Conservation (phyloP, 2,797 vertebrate species). For the Cephalopachus bancanus region DNA sequence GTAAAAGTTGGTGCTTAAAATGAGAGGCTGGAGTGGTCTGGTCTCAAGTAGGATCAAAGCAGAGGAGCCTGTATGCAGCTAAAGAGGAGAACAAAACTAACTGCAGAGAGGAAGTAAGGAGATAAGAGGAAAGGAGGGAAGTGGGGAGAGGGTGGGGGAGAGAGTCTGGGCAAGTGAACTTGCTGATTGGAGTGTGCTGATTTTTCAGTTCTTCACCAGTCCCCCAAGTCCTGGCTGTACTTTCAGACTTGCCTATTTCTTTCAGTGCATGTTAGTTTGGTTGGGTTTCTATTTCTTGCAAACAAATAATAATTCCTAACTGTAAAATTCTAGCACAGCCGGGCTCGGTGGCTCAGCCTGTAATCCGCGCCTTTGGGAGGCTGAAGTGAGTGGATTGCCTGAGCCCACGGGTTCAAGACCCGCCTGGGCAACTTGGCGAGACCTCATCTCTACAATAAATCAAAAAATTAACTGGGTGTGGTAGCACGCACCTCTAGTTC, state of each 20-base stretch:
- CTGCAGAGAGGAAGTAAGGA: background rate
- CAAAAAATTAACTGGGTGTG: too few relatives aligned
- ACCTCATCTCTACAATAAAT: too few relatives aligned
- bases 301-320: slow-evolving; percentile 1
- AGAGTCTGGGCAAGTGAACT: background rate
- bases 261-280: background rate
- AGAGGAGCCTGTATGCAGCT: background rate
- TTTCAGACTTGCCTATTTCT: background rate
- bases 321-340: background rate
- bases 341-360: too few relatives aligned
- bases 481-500: too few relatives aligned
- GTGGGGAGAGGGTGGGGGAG: background rate
- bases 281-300: slow-evolving; percentile 44
- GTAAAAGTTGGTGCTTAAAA: background rate
- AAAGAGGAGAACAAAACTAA: background rate
- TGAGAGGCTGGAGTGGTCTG: background rate
- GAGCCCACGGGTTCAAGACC: too few relatives aligned
- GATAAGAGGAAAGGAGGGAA: background rate
- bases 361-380: too few relatives aligned
- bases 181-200: background rate
- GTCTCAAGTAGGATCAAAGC: background rate
- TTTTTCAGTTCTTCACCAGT: background rate
- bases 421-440: too few relatives aligned
- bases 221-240: background rate
- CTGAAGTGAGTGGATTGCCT: too few relatives aligned